Evolutionary conservation across 2,797 vertebrate genomes (phyloP).

Genomic region (Strix occidentalis): DNA sequence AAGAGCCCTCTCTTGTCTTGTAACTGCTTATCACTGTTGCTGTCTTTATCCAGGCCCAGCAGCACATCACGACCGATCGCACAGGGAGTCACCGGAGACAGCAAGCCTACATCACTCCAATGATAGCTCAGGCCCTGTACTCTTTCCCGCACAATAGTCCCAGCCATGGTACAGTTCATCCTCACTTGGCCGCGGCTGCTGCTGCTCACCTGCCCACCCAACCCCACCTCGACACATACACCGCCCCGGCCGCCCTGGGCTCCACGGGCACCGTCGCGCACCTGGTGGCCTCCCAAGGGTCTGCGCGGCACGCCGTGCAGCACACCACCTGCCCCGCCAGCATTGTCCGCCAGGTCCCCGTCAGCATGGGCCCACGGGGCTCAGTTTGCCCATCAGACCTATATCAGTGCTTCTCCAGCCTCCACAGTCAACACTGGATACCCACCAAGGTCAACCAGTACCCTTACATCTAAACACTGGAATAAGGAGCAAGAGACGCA

Average conservation of each 20-base stretch:
- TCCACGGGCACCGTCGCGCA: slow-evolving; percentile 94
- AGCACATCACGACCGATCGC: slow-evolving; percentile 90
- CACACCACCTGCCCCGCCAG: slow-evolving; percentile 91
- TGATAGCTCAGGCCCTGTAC: slow-evolving; percentile 93
- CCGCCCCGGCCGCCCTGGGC: slow-evolving; percentile 88
- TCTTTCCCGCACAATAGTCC: slow-evolving; percentile 96
- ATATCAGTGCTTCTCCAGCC: slow-evolving; percentile 97
- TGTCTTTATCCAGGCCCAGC: slow-evolving; percentile 85
- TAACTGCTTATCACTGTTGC: slow-evolving; percentile 29
- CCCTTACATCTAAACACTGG: slow-evolving; percentile 92
- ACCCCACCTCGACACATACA: slow-evolving; percentile 96
- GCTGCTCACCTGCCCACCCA: slow-evolving; percentile 90
- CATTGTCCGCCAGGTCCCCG: slow-evolving; percentile 96
- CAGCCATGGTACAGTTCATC: slow-evolving; percentile 88
- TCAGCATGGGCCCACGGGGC: slow-evolving; percentile 95
- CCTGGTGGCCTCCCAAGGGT: slow-evolving; percentile 94
- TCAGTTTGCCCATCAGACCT: slow-evolving; percentile 98
- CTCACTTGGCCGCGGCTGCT: slow-evolving; percentile 86
- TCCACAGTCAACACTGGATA: slow-evolving; percentile 99
- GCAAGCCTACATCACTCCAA: slow-evolving; percentile 97
- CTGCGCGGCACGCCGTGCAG: slow-evolving; percentile 89
- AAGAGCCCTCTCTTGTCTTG: background rate
- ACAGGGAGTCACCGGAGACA: slow-evolving; percentile 89
- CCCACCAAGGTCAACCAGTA: slow-evolving; percentile 99
- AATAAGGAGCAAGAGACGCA: slow-evolving; percentile 31